Base-by-base conservation (phyloP, 2,888 invertebrate genomes). In the Hemithea aestivaria region DNA sequence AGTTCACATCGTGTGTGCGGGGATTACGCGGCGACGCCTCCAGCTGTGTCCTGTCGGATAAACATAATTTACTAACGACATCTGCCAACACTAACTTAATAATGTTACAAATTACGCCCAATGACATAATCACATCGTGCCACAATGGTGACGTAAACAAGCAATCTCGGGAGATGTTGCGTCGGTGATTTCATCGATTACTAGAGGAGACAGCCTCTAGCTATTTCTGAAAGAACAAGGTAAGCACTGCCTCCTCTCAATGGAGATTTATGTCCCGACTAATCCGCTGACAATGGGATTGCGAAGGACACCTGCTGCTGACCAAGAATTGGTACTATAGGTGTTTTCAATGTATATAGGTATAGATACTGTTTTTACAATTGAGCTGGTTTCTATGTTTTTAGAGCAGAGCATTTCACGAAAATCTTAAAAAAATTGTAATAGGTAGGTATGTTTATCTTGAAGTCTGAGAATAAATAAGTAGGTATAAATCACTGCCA, bases 41-140 rank as follows among this genome's bases (percentile, higher is more conserved):
- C 80, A 79, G 72, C 75, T 78, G 80, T 62, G 76, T 62, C 69
- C 67, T 73, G 75, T 69, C 69, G 74, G 73, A 74, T 78, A 72
- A 77, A 76, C 75, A 75, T 77, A 75, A 80, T 75, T 75, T 72
- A 78, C 73, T 73, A 77, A 75, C 68, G 73, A 73, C 75, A 71
- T 73, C 67, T 76, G 73, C 70, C 67, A 62, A 67, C 69, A 71
- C 65, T 73, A 74, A 72, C 69, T 70, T 69, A 69, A 70, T 76
- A 69, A 71, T 66, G 59, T 59, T 59, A 69, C 63, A 60, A 69
- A 66, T 66, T 64, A 65, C 58, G 53, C 52, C 55, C 53, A 58
- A 60, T 57, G 53, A 56, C 58, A 62, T 65, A 58, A 57, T 58
- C 58, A 56, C 53, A 55, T 37, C 54, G 54, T 45, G 51, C 52